These are phyloP conservation scores for Asteroscopus sphinx DNA, from an alignment of 2,888 invertebrate genomes.

Conservation along the genomic window DNA sequence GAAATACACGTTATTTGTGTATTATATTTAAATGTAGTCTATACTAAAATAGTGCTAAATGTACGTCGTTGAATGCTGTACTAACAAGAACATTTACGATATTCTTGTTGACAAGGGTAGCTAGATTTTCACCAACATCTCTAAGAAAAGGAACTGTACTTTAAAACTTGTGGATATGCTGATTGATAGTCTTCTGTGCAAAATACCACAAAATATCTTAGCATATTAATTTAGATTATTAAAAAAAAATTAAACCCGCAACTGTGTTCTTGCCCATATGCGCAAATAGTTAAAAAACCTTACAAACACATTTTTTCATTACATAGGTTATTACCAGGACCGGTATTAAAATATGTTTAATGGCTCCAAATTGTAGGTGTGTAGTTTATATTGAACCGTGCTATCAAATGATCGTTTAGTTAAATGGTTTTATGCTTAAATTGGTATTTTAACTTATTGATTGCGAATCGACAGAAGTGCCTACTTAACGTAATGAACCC, in stretches of 20 bases:
- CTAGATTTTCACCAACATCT: too few relatives aligned
- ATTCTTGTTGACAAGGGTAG: too few relatives aligned
- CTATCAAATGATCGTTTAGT: slow-evolving; percentile 16
- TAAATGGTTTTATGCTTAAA: slow-evolving; percentile 17
- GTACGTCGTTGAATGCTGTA: neutral
- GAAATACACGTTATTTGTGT: slow-evolving; percentile 22
- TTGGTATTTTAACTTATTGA: neutral
- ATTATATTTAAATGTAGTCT: neutral
- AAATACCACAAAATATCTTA: too few relatives aligned
- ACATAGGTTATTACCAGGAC: slow-evolving; percentile 6
- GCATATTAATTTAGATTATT: too few relatives aligned
- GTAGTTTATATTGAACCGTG: slow-evolving; percentile 6
- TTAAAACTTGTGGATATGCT: too few relatives aligned
- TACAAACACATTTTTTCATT: neutral
- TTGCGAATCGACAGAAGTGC: too few relatives aligned
- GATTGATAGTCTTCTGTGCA: too few relatives aligned
- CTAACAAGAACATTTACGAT: neutral
- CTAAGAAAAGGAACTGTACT: too few relatives aligned
- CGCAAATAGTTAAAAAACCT: neutral
- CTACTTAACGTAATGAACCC: too few relatives aligned
- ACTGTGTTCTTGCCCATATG: slow-evolving; percentile 11
- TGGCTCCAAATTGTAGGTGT: slow-evolving; percentile 28
- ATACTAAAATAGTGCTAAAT: slow-evolving; percentile 12
- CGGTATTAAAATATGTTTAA: slow-evolving; percentile 19
- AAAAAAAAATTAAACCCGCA: too few relatives aligned